Base-by-base conservation (phyloP, 2,113 vertebrate genomes). In the Otis tarda region DNA sequence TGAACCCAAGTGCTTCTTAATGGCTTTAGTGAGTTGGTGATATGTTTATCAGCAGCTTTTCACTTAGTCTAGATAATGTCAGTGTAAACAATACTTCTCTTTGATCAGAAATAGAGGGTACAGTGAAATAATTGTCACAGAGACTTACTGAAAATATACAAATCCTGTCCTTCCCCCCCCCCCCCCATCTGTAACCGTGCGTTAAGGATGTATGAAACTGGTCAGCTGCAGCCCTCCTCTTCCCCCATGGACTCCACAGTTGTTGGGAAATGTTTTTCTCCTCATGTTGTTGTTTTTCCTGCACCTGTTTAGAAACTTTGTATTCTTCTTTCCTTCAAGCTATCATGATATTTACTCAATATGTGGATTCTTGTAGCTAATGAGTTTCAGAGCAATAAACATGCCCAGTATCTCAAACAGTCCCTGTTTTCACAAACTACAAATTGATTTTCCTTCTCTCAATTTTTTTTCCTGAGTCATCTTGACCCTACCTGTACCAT, bases 161-260 rank as follows among this genome's bases (percentile, higher is more conserved):
- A 43, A 12, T 24, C 3, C 2, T 9, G 8, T 60, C 10, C 2
- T n/a, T n/a, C n/a, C n/a, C n/a, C 37, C 37, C 37, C 37, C 37
- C 37, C 3, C 2, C 65, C 3, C 37, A 7, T 7, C 14, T 43
- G 1, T 31, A 47, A 14, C 13, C 3, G 8, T 87, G 25, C 5
- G 2, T 12, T 53, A 47, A 52, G 31, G 10, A 5, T 25, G 3
- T 0, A 2, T 43, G 20, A n/a, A 49, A 8, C 3, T 25, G 37
- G 14, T 6, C 7, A 43, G 14, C 8, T 69, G 41, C 15, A 70
- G 24, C 31, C 14, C 4, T 59, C 19, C 8, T 28, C 28, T 67
- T 67, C 7, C 24, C 37, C 11, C 12, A 4, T 10, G 1, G 1
- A 7, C 4, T 16, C 20, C 0, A 1, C 18, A 3, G 18, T 13